phyloP scores from a whole-genome alignment of 2,797 vertebrate species.

The Hemibagrus guttatus region DNA sequence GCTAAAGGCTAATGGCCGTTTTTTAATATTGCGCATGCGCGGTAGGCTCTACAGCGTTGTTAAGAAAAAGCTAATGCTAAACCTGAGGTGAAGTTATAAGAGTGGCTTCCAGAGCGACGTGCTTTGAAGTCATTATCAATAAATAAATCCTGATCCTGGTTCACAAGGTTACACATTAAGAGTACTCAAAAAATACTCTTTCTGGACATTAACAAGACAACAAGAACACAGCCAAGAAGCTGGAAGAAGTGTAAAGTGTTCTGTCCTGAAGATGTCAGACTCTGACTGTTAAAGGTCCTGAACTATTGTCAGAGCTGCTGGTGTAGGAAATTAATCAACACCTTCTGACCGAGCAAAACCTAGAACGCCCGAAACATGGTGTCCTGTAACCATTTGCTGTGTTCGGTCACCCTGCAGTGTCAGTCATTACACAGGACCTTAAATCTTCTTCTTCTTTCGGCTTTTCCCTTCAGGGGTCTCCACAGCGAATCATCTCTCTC shows the following conservation, averaged over 20 bases:
- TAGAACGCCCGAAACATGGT: background rate
- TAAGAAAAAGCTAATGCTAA: background rate
- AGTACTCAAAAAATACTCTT: no score
- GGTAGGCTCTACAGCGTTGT: no score
- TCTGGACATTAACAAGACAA: no score
- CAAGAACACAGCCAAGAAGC: no score
- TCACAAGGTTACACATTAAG: no score
- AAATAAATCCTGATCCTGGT: no score
- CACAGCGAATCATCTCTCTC: no score
- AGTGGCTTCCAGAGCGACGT: background rate
- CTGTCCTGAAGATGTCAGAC: background rate
- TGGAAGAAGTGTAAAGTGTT: background rate
- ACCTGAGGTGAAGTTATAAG: background rate
- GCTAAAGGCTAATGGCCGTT: background rate
- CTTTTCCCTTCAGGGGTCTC: no score
- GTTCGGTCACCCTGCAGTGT: conserved; percentile 19
- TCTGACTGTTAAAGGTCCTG: background rate
- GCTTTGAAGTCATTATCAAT: no score
- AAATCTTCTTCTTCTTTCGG: no score
- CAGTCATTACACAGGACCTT: no score
- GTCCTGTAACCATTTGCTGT: conserved; percentile 1
- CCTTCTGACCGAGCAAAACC: background rate
- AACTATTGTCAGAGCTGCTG: background rate
- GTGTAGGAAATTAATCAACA: background rate
- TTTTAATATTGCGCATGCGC: background rate